Evolutionary conservation across 2,113 vertebrate genomes (phyloP).

Genomic region (Prunella fulvescens): DNA sequence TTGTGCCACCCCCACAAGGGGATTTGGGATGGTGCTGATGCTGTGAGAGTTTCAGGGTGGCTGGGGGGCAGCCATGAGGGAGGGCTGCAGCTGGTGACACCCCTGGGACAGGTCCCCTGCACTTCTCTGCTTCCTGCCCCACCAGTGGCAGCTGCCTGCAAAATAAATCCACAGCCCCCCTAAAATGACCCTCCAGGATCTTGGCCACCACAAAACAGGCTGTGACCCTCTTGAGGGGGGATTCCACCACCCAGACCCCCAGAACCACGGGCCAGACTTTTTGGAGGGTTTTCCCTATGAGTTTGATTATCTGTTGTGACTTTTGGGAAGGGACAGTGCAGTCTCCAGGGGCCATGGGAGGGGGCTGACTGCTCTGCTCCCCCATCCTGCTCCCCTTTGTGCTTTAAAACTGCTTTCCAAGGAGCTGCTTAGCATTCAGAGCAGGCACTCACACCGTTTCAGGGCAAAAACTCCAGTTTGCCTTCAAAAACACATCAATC

Average conservation of each 20-base stretch:
- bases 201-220: neutral
- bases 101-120: neutral
- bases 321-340: fast-evolving
- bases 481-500: slow-evolving; percentile 48
- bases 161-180: neutral
- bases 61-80: neutral
- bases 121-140: neutral
- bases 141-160: neutral
- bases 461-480: slow-evolving; percentile 16
- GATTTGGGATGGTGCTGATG: fast-evolving
- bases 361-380: neutral
- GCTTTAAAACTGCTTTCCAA: neutral
- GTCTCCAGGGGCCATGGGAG: neutral
- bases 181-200: neutral
- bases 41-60: neutral
- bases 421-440: slow-evolving; percentile 50
- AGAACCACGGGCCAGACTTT: fast-evolving
- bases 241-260: neutral
- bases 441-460: neutral
- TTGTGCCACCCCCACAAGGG: neutral
- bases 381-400: neutral
- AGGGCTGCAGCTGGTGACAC: neutral
- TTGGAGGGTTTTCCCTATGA: fast-evolving
- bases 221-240: neutral
- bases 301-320: neutral